Percentiles rank a stretch among this genome's conserved stretches.
Conservation (phyloP, 1,140 invertebrate species). For the Cydia fagiglandana region DNA sequence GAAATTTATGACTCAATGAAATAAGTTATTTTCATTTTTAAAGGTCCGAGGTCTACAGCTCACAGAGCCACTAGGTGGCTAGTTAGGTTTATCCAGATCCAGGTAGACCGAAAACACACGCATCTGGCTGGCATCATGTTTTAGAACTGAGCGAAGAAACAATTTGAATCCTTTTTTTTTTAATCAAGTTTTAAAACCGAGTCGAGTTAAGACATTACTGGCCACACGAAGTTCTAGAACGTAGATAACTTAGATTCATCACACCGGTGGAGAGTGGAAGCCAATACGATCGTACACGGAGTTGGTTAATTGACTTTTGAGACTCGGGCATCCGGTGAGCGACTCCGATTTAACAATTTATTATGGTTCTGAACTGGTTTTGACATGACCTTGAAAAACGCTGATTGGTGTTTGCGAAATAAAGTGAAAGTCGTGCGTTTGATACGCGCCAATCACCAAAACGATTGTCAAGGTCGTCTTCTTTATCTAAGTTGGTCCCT, state of each 20-base stretch:
- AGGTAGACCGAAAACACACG: neutral
- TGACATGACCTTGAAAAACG: too few species aligned
- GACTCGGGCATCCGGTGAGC: neutral
- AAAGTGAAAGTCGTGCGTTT: too few species aligned
- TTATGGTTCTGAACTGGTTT: too few species aligned
- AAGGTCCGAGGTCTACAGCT: too few species aligned
- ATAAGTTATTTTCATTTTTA: too few species aligned
- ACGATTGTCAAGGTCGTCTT: too few species aligned
- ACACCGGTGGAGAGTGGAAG: conserved; percentile 10
- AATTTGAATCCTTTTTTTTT: neutral
- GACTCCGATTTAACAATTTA: neutral
- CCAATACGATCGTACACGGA: neutral
- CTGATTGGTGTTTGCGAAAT: too few species aligned
- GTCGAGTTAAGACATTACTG: conserved; percentile 26
- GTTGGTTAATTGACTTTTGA: conserved; percentile 29
- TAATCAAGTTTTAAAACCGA: conserved; percentile 2
- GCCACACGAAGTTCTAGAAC: neutral
- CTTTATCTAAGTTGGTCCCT: too few species aligned
- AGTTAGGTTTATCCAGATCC: too few species aligned
- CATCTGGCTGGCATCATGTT: neutral
- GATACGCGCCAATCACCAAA: too few species aligned
- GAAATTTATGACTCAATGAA: too few species aligned
- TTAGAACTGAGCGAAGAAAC: neutral
- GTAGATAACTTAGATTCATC: conserved; percentile 20
- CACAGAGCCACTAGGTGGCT: too few species aligned